phyloP scores from a whole-genome alignment of 2,797 vertebrate genomes.

The Micropoecilia bifurca region DNA sequence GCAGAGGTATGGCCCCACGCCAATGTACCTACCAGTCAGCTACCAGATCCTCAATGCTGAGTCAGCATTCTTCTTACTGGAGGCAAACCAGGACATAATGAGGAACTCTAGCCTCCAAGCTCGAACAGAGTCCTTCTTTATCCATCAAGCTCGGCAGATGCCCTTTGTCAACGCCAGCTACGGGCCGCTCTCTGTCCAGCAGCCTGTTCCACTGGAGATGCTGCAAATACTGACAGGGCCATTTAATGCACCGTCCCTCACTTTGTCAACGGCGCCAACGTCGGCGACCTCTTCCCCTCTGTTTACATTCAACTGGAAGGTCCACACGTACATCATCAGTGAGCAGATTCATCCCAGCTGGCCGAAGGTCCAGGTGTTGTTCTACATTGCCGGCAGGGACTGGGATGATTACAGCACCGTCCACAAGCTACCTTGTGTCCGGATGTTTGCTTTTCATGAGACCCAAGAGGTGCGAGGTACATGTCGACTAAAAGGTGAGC shows the following conservation, averaged over 20 bases:
- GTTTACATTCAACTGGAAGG: constrained; percentile 88
- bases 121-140: constrained; percentile 90
- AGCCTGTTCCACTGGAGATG: constrained; percentile 86
- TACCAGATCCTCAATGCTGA: constrained; percentile 88
- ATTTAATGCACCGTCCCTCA: constrained; percentile 70
- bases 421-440: constrained; percentile 83
- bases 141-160: constrained; percentile 85
- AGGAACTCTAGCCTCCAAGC: constrained; percentile 92
- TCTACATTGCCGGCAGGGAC: constrained; percentile 84
- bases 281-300: constrained; percentile 60
- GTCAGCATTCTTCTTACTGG: constrained; percentile 90
- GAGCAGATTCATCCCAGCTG: constrained; percentile 84
- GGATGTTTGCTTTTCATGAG: constrained; percentile 87
- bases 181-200: constrained; percentile 88
- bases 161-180: constrained; percentile 89
- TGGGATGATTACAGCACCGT: constrained; percentile 86
- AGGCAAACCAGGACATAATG: constrained; percentile 88
- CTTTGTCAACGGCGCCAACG: constrained; percentile 57
- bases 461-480: constrained; percentile 86
- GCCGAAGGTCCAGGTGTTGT: constrained; percentile 87
- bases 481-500: constrained; percentile 83
- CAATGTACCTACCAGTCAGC: constrained; percentile 92
- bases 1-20: constrained; percentile 85
- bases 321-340: constrained; percentile 84
- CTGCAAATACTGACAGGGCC: constrained; percentile 73